Evolutionary conservation across 1,140 invertebrate genomes (phyloP).

Genomic region (Drosophila sucinea): DNA sequence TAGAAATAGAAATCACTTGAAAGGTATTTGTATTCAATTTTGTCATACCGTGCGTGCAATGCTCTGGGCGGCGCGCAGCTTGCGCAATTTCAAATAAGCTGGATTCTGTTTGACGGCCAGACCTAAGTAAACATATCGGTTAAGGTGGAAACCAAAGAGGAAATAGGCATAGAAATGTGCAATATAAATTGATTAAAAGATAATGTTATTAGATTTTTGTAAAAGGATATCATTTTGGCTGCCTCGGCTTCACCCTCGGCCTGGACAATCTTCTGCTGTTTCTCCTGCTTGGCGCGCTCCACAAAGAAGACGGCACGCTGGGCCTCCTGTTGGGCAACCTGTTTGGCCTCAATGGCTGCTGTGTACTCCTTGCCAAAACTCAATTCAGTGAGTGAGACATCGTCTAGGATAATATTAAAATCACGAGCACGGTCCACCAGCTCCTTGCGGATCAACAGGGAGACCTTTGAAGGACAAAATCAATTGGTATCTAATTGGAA

Average conservation of each 20-base stretch:
- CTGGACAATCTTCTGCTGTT: constrained; percentile 99
- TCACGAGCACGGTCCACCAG: constrained; percentile 98
- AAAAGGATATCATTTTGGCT: constrained; percentile 97
- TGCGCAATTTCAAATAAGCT: constrained; percentile 98
- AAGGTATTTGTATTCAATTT: constrained; percentile 8
- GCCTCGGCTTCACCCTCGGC: constrained; percentile 99
- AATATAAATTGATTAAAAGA: background rate
- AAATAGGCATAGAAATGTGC: constrained; percentile 13
- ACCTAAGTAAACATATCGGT: constrained; percentile 92
- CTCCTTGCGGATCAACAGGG: constrained; percentile 95
- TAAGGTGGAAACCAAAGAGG: constrained; percentile 85
- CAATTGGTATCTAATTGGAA: constrained; percentile 16
- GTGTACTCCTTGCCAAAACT: constrained; percentile 99
- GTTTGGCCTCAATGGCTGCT: constrained; percentile 99
- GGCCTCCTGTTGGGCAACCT: constrained; percentile 99
- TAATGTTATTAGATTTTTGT: constrained; percentile 31
- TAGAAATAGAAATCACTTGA: background rate
- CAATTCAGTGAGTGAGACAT: constrained; percentile 99
- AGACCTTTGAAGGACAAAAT: constrained; percentile 85
- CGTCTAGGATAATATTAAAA: constrained; percentile 99
- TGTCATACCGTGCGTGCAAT: constrained; percentile 96
- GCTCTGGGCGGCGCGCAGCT: constrained; percentile 98
- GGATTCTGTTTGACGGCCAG: constrained; percentile 97
- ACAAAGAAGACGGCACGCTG: constrained; percentile 99
- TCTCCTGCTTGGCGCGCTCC: constrained; percentile 98